Evolutionary conservation across 2,113 vertebrate species (phyloP).

Genomic region (Okapia johnstoni): DNA sequence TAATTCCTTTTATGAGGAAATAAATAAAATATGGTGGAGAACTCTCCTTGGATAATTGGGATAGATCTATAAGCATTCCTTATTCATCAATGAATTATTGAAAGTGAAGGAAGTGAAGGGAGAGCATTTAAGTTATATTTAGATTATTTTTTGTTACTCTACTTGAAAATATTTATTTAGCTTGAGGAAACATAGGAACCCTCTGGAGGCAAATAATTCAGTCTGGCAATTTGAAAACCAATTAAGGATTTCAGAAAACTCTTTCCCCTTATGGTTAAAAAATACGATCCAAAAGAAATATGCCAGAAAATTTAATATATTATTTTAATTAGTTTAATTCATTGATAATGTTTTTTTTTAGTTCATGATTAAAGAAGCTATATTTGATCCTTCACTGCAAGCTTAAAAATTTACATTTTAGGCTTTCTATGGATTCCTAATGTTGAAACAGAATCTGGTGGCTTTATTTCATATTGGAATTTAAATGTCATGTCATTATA

Average conservation of each 20-base stretch:
- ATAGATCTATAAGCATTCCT: conserved; percentile 31
- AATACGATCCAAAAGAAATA: conserved; percentile 64
- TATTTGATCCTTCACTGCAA: neutral
- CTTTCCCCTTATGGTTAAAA: conserved; percentile 64
- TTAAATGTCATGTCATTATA: neutral
- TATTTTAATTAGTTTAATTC: conserved; percentile 65
- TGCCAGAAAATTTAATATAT: conserved; percentile 5
- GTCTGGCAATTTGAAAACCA: conserved; percentile 71
- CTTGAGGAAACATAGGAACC: conserved; percentile 64
- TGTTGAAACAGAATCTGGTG: neutral
- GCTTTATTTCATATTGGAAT: conserved; percentile 2
- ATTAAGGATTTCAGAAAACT: conserved; percentile 67
- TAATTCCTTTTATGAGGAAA: conserved; percentile 70
- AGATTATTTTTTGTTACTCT: conserved; percentile 71
- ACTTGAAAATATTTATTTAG: conserved; percentile 80
- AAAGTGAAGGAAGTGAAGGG: conserved; percentile 67
- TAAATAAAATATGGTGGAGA: conserved; percentile 56
- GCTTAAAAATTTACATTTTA: neutral
- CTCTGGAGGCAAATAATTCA: conserved; percentile 72
- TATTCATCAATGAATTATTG: conserved; percentile 69
- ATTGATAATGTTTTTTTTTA: neutral
- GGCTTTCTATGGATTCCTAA: neutral
- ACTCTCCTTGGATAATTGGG: conserved; percentile 60
- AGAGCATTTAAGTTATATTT: conserved; percentile 73
- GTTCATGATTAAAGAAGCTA: conserved; percentile 39